Percentiles rank a stretch among this genome's conserved stretches.
Evolutionary conservation across 2,888 invertebrate genomes (phyloP).

Genomic region (Hipparchia semele): DNA sequence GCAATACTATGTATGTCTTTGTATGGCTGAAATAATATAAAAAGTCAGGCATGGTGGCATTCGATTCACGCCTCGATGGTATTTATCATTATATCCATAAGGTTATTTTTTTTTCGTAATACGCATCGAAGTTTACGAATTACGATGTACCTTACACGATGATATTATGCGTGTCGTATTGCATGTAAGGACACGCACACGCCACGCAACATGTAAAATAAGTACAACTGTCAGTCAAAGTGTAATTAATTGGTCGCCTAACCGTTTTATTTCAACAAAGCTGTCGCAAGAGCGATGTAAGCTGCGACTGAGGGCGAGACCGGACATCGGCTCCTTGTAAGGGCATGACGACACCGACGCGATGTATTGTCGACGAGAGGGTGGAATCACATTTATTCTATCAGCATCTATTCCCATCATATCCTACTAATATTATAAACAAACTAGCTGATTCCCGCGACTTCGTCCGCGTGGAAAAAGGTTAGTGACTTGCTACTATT

Average conservation of each 20-base stretch:
- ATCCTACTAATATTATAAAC: too few relatives aligned
- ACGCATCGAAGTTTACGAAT: neutral
- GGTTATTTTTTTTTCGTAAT: neutral
- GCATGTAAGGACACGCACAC: slow-evolving; percentile 5
- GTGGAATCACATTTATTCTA: neutral
- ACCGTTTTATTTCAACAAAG: slow-evolving; percentile 17
- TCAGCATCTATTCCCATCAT: too few relatives aligned
- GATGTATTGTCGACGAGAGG: slow-evolving; percentile 14
- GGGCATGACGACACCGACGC: neutral
- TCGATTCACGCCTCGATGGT: too few relatives aligned
- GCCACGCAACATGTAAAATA: slow-evolving; percentile 9
- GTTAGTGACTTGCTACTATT: too few relatives aligned
- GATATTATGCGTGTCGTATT: neutral
- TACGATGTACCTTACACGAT: slow-evolving; percentile 3
- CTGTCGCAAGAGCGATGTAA: slow-evolving; percentile 15
- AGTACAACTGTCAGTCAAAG: slow-evolving; percentile 22
- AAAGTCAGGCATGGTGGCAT: too few relatives aligned
- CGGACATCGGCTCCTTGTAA: slow-evolving; percentile 10
- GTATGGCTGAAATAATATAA: too few relatives aligned
- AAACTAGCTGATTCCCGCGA: too few relatives aligned
- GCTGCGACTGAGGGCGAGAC: slow-evolving; percentile 10
- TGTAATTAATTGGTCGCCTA: slow-evolving; percentile 9
- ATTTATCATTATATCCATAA: too few relatives aligned
- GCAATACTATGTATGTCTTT: too few relatives aligned
- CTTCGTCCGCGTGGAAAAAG: too few relatives aligned